Conservation (phyloP, 2,797 vertebrate species). For the Melanotaenia trifasciata region DNA sequence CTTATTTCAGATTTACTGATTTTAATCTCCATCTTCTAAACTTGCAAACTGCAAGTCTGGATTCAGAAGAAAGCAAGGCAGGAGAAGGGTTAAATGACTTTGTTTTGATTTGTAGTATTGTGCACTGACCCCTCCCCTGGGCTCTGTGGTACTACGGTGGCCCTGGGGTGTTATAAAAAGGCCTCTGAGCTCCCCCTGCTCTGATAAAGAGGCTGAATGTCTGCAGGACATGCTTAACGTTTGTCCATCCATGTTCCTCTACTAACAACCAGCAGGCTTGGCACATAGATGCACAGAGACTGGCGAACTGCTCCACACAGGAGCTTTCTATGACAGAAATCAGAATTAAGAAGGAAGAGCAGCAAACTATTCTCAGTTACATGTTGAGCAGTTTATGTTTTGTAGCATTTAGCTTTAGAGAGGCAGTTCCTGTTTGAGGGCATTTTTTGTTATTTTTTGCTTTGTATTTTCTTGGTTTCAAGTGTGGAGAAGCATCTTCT, state of each 20-base stretch:
- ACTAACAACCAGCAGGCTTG: constrained; percentile 70
- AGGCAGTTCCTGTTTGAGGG: constrained; percentile 48
- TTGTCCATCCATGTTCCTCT: constrained; percentile 78
- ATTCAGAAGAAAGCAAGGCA: constrained; percentile 44
- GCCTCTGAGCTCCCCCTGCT: constrained; percentile 75
- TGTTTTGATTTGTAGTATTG: constrained; percentile 80
- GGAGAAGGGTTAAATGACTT: constrained; percentile 78
- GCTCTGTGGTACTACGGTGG: constrained; percentile 59
- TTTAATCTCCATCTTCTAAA: constrained; percentile 1
- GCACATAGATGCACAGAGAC: constrained; percentile 78
- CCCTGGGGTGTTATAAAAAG: constrained; percentile 84
- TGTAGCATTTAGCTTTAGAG: constrained; percentile 68
- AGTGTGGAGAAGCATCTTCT: constrained; percentile 49
- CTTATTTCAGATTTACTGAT: neutral
- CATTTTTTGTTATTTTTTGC: constrained; percentile 44
- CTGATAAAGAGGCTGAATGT: constrained; percentile 84
- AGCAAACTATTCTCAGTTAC: constrained; percentile 56
- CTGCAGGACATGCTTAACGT: constrained; percentile 84
- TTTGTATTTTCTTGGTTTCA: constrained; percentile 40
- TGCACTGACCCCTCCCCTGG: constrained; percentile 79
- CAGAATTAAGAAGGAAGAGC: constrained; percentile 44
- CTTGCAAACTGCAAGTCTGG: neutral
- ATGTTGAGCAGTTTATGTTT: constrained; percentile 63
- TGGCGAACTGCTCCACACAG: constrained; percentile 71
- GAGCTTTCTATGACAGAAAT: constrained; percentile 80